Percentiles rank a stretch among this genome's conserved stretches.
Evolutionary conservation across 1,140 invertebrate genomes (phyloP).

Genomic region (Drosophila bocqueti): DNA sequence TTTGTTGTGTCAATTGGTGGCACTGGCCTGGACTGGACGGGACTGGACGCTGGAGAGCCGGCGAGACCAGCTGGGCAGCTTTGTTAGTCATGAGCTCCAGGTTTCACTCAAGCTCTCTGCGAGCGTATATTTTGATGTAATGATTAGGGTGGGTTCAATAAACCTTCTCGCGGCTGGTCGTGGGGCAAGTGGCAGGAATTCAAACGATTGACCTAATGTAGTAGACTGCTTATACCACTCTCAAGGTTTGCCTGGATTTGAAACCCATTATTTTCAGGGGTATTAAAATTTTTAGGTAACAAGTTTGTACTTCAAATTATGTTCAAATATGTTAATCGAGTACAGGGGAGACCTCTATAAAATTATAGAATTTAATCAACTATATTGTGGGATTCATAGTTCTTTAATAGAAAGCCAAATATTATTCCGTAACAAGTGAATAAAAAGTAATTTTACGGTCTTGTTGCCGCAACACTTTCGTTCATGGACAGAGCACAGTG

Average conservation of each 20-base stretch:
- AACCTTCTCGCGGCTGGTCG: background rate
- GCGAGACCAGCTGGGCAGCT: conserved; percentile 36
- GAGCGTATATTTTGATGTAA: conserved; percentile 57
- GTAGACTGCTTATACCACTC: background rate
- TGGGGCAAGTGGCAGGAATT: conserved; percentile 16
- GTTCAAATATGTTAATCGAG: no score
- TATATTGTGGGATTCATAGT: no score
- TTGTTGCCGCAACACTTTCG: conserved; percentile 17
- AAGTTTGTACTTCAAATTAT: no score
- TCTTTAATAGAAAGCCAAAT: background rate
- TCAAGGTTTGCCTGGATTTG: background rate
- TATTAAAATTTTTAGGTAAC: no score
- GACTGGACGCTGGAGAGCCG: conserved; percentile 20
- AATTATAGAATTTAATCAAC: no score
- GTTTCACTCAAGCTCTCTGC: conserved; percentile 8
- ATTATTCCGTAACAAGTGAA: background rate
- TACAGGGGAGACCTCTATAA: no score
- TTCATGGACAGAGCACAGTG: background rate
- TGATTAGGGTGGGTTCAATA: conserved; percentile 38
- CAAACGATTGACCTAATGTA: conserved; percentile 8
- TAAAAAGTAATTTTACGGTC: background rate
- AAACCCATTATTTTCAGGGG: background rate
- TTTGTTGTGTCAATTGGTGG: conserved; percentile 57
- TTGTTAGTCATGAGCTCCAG: conserved; percentile 40
- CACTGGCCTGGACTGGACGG: conserved; percentile 3